These are phyloP conservation scores for Caenorhabditis zanzibari DNA, from an alignment of 2,888 invertebrate species.

Conservation along the genomic window DNA sequence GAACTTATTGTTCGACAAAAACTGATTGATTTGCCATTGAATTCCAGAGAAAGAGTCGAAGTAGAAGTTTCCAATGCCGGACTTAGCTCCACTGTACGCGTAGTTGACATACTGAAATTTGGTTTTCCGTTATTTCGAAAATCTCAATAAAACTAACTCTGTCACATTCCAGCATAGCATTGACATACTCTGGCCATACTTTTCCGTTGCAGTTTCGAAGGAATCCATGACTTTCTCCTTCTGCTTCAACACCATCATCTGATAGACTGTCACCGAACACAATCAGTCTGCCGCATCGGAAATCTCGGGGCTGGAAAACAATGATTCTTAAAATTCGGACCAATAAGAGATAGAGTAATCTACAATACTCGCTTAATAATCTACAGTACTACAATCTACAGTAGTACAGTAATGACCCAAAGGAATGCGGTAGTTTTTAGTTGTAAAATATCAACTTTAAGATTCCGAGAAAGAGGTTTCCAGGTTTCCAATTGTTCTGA, in stretches of 20 bases:
- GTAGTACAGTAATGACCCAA: too few relatives aligned
- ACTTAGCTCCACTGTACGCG: conserved; percentile 78
- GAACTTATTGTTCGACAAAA: conserved; percentile 65
- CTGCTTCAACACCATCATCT: conserved; percentile 79
- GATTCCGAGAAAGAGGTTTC: too few relatives aligned
- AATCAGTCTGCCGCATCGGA: conserved; percentile 74
- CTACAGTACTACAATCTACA: too few relatives aligned
- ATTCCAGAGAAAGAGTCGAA: conserved; percentile 78
- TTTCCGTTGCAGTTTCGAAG: conserved; percentile 77
- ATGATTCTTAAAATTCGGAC: too few relatives aligned
- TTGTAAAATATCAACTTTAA: too few relatives aligned
- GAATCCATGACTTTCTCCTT: conserved; percentile 72
- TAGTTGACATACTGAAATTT: conserved; percentile 76
- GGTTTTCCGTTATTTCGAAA: background rate
- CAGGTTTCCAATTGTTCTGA: too few relatives aligned
- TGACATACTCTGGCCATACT: conserved; percentile 79
- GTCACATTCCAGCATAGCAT: conserved; percentile 75
- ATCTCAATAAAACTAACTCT: conserved; percentile 60
- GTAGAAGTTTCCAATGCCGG: conserved; percentile 77
- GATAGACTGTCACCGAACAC: conserved; percentile 79
- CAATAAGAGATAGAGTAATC: too few relatives aligned
- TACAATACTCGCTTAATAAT: too few relatives aligned
- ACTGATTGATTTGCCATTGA: conserved; percentile 75
- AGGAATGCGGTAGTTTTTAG: too few relatives aligned
- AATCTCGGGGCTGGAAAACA: conserved; percentile 75